Base-by-base conservation (phyloP, 2,888 invertebrate genomes). In the Athalia rosae region DNA sequence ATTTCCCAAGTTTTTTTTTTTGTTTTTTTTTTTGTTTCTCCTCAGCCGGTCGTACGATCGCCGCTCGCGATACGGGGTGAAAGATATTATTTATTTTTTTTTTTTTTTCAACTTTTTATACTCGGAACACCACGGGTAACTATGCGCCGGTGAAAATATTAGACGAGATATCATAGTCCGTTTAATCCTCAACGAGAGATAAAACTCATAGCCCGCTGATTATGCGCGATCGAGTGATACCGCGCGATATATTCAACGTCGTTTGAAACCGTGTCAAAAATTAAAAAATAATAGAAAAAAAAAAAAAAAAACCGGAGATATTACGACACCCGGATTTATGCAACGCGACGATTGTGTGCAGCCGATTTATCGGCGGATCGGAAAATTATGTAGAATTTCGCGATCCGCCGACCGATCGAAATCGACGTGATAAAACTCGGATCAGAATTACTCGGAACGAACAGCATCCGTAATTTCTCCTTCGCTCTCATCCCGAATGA, bases 101-200 rank as follows among this genome's bases (percentile, higher is more conserved):
- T 9, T 9, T 28, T 63, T 4, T 71, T 11, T 50, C 43, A 56
- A 9, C 47, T 45, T 62, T 77, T 73, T n/a, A n/a, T n/a, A 73
- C 63, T 77, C 45, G 53, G 48, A 48, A 73, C 28, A 43, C n/a
- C n/a, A n/a, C n/a, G n/a, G n/a, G n/a, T n/a, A 73, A 48, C 58
- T 63, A 43, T 73, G 77, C 28, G 28, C 73, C 73, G 62, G 77
- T 77, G 59, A 77, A 73, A 77, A 73, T 77, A 77, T 77, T 77
- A 71, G 56, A 71, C 50, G 56, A 45, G 77, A 8, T 77, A 73
- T 77, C 77, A 28, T 28, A 73, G 77, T 62, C 47, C 71, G 73
- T 62, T 28, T 77, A 77, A 77, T 77, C 77, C 71, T 69, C 63
- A 43, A 13, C n/a, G 15, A n/a, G 47, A 59, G 77, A 77, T 77